phyloP scores from a whole-genome alignment of 1,140 invertebrate species.

The Lasaia peninsularis region DNA sequence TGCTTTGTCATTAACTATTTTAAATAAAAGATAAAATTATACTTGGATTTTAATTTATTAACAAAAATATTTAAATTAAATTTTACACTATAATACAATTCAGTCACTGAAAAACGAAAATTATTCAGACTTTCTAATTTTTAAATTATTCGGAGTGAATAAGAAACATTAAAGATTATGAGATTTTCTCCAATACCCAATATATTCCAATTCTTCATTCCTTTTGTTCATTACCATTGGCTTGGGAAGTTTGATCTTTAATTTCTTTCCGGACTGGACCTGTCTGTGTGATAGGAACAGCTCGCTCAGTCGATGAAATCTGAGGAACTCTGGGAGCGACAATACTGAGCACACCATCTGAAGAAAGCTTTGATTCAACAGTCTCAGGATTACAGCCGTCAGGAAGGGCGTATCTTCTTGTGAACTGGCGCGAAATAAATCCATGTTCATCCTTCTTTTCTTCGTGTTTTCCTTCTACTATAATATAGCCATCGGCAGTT shows the following conservation, averaged over 20 bases:
- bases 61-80: too few species aligned
- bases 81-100: background rate
- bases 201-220: background rate
- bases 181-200: background rate
- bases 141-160: background rate
- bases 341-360: constrained; percentile 85
- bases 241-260: constrained; percentile 45
- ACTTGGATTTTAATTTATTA: too few species aligned
- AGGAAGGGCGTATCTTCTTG: constrained; percentile 83
- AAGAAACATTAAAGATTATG: background rate
- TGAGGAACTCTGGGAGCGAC: constrained; percentile 79
- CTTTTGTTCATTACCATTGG: constrained; percentile 31
- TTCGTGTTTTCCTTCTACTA: constrained; percentile 86
- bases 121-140: background rate
- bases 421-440: constrained; percentile 85
- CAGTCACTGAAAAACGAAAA: background rate
- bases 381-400: constrained; percentile 82
- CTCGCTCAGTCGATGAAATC: constrained; percentile 75
- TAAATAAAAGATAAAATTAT: too few species aligned
- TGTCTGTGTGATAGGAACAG: constrained; percentile 81
- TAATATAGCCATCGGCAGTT: constrained; percentile 82
- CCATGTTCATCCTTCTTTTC: constrained; percentile 87
- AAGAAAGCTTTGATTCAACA: constrained; percentile 83
- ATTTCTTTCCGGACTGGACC: constrained; percentile 74
- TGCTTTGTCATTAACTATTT: too few species aligned